Evolutionary conservation across 1,140 invertebrate genomes (phyloP).

Genomic region (Lucilia sericata): DNA sequence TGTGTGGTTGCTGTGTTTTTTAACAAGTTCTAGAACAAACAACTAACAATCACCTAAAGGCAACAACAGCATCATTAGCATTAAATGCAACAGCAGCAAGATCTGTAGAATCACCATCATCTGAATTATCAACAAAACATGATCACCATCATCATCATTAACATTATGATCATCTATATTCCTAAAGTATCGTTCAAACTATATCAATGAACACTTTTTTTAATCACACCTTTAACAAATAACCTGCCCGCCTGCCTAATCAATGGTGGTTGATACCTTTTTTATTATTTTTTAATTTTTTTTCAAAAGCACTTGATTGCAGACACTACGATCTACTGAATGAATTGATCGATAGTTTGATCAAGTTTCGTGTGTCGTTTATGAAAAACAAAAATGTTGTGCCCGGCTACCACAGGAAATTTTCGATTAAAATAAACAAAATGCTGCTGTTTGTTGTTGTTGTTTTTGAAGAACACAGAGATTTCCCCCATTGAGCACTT

Average conservation of each 20-base stretch:
- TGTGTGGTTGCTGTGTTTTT: neutral
- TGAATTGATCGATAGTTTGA: neutral
- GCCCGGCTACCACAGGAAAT: neutral
- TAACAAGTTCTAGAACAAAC: neutral
- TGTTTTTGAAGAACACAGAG: neutral
- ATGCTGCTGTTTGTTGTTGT: neutral
- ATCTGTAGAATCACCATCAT: neutral
- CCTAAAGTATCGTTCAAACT: neutral
- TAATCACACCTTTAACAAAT: slow-evolving; percentile 5
- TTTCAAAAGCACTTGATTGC: neutral
- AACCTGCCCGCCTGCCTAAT: neutral
- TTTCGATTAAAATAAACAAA: neutral
- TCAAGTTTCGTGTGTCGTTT: slow-evolving; percentile 3
- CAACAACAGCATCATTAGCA: neutral
- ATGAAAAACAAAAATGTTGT: neutral
- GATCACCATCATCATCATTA: neutral
- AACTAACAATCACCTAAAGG: neutral
- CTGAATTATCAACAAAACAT: neutral
- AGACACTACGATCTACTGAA: neutral
- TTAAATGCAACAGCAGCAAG: neutral
- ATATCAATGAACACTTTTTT: slow-evolving; percentile 3
- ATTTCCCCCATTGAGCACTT: neutral
- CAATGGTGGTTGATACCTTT: too few relatives aligned
- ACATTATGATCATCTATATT: neutral
- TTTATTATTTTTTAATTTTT: neutral